Evolutionary conservation across 1,140 invertebrate genomes (phyloP), one percentile per base, ranked within the genome.

Genomic region (Euschistus heros): DNA sequence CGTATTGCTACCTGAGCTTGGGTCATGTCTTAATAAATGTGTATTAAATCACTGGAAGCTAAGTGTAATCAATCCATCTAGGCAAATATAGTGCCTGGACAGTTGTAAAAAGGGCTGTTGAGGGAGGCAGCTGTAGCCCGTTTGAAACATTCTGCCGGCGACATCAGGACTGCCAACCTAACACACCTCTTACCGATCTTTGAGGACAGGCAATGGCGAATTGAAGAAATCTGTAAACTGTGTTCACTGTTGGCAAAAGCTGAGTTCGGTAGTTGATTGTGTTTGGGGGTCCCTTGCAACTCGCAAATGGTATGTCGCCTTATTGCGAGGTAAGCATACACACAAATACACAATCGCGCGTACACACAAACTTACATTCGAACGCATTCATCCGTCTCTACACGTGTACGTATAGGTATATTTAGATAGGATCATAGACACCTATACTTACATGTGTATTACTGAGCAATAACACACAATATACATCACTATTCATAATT

Each of bases 191-290:
- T 63, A 47, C 24, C 44, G 44, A 20, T 44, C 47, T 50, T 22
- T 57, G 54, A 57, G 24, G 54, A 44, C 18, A 47, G n/a, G 50
- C 22, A 65, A 27, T 63, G 62, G 24, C 30, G n/a, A 17, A n/a
- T 18, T 24, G 62, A n/a, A 46, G 50, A 64, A 44, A 69, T 71
- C 70, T 71, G 70, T 71, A 71, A 71, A 71, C 70, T 71, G 70
- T 70, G 63, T 71, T 70, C 70, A 66, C 67, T 68, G 67, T 60
- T 64, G 62, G 60, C 46, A 27, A 63, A 52, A 42, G 65, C 26
- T 50, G 14, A 52, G 52, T 37, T 33, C 33, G 62, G 27, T 62
- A 22, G 24, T 52, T 66, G n/a, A 14, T n/a, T 18, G 60, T 18
- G 42, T 15, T 65, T 65, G 30, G 67, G 47, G 67, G 64, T 66